A percentile compares a stretch with the other conserved stretches of the same genome.
phyloP scores from a whole-genome alignment of 2,888 invertebrate genomes.

The Chloroclysta siterata region DNA sequence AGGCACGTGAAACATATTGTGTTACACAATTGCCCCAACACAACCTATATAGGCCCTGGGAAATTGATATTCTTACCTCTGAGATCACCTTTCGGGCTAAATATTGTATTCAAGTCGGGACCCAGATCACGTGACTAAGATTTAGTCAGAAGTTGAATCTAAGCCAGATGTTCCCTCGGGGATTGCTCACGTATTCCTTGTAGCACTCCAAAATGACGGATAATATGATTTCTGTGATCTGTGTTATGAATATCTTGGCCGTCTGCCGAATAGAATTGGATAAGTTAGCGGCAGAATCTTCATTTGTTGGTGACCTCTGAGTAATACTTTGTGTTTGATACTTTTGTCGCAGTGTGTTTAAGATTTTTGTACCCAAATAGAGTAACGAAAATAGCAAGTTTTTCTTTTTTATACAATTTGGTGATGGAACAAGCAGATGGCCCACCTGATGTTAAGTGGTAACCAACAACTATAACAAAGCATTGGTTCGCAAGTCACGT shows the following conservation, averaged over 20 bases:
- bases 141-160: slow-evolving; percentile 25
- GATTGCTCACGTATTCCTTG: slow-evolving; percentile 29
- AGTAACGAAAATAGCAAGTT: no score
- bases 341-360: neutral
- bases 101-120: neutral
- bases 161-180: slow-evolving; percentile 28
- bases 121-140: neutral
- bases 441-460: no score
- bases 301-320: slow-evolving; percentile 6
- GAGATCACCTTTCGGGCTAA: slow-evolving; percentile 1
- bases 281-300: neutral
- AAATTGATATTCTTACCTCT: slow-evolving; percentile 21
- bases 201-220: slow-evolving; percentile 19
- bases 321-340: neutral
- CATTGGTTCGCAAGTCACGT: no score
- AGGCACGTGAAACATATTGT: slow-evolving; percentile 15
- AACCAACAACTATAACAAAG: no score
- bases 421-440: no score
- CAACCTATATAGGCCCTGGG: slow-evolving; percentile 8
- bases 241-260: slow-evolving; percentile 13
- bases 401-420: no score
- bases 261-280: slow-evolving; percentile 9
- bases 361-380: no score
- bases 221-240: slow-evolving; percentile 11
- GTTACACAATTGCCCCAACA: slow-evolving; percentile 15